Base-by-base conservation (phyloP, 2,113 vertebrate genomes). In the Bagarius yarrelli region DNA sequence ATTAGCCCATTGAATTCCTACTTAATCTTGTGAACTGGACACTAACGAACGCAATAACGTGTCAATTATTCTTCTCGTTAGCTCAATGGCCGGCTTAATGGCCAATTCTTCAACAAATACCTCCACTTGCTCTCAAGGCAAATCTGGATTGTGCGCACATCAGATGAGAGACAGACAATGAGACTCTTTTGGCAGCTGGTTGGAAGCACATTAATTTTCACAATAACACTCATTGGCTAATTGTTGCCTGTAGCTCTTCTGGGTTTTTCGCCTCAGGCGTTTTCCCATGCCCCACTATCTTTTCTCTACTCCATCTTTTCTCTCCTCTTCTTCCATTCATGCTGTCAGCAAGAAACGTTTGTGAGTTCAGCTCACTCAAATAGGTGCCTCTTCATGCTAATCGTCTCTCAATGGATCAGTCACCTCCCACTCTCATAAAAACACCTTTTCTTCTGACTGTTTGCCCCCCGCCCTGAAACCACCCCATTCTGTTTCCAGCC, bases 241-340 rank as follows among this genome's bases (percentile, higher is more conserved):
- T 91, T 89, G 92, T 92, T 67, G 71, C 82, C 55, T 79, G 71
- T 64, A 83, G 81, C 91, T 87, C 85, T 66, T 86, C 87, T 90
- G 88, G 90, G 85, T 81, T 81, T 85, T 87, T 86, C 83, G 86
- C 79, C 81, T 79, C 85, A 84, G 86, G 88, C 86, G 87, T 87
- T 92, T 94, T 94, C 93, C 93, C 93, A 94, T 91, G 93, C 92
- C 92, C 93, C 75, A 83, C 90, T 91, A 93, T 91, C 92, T 92
- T 91, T 92, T 92, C 91, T 93, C 80, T 77, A 36, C 27, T 66
- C 60, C 60, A 64, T 78, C 76, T 78, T 78, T 78, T 78, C 61
- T 78, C 84, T 85, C 89, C 88, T 89, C 88, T 89, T 89, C 88
- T 88, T 90, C 90, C 93, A 93, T 93, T 93, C 93, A 93, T 89